Conservation (phyloP, 2,888 invertebrate genomes). For the Yponomeuta evonymella region DNA sequence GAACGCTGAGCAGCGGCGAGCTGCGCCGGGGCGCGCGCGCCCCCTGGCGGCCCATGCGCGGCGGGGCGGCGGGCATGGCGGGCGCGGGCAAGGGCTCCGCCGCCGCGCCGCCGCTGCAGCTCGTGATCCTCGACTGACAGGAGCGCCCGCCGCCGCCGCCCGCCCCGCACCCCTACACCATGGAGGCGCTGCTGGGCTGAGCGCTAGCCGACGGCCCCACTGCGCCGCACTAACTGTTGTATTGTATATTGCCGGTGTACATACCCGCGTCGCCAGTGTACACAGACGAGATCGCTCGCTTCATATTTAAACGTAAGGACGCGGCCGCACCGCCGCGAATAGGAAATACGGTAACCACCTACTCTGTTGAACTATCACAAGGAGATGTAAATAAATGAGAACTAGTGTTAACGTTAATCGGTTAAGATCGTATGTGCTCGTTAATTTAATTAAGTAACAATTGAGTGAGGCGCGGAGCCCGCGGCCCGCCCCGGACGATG, state of each 20-base stretch:
- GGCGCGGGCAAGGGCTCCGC: constrained; percentile 27
- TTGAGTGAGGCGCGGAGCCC: constrained; percentile 16
- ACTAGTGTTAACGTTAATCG: constrained; percentile 14
- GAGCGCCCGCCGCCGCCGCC: constrained; percentile 55
- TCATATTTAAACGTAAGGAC: constrained; percentile 1
- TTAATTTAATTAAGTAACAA: constrained; percentile 15
- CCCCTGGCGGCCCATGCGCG: constrained; percentile 81
- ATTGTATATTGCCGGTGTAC: neutral
- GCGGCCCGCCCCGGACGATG: constrained; percentile 13
- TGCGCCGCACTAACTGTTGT: neutral
- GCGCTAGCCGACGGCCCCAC: constrained; percentile 15
- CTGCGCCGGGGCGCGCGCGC: constrained; percentile 89
- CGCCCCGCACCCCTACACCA: constrained; percentile 78
- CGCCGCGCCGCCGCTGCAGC: constrained; percentile 74
- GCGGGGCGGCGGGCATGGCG: constrained; percentile 27
- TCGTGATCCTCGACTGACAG: constrained; percentile 85
- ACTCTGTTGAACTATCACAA: constrained; percentile 6
- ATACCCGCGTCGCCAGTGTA: constrained; percentile 8
- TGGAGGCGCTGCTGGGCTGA: constrained; percentile 80
- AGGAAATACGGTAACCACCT: constrained; percentile 2
- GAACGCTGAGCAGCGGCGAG: constrained; percentile 86
- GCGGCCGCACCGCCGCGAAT: constrained; percentile 1
- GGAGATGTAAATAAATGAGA: constrained; percentile 4
- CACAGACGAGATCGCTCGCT: constrained; percentile 3
- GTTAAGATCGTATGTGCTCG: constrained; percentile 14